Percentiles rank a stretch among this genome's conserved stretches.
phyloP scores from a whole-genome alignment of 2,797 vertebrate species.

The Mallotus villosus region DNA sequence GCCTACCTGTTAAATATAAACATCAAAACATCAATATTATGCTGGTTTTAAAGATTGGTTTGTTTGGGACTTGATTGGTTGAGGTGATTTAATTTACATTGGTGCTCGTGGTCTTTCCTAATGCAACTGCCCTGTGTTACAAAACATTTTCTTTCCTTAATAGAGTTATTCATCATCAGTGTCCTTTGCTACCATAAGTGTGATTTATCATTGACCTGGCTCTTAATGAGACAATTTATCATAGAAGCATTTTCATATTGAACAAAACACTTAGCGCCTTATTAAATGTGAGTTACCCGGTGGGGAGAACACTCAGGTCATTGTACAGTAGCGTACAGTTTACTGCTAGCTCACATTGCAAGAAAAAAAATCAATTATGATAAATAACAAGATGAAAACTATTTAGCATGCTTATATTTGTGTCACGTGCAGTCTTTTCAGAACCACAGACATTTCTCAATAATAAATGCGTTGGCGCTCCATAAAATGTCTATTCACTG shows the following conservation, averaged over 20 bases:
- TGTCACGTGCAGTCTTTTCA: not conserved
- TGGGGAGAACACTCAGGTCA: no score
- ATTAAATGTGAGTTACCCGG: conserved; percentile 2
- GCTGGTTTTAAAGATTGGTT: not conserved
- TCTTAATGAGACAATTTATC: conserved; percentile 19
- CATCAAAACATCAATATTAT: not conserved
- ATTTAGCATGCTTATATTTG: not conserved
- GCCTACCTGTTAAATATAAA: not conserved
- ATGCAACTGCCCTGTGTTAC: not conserved
- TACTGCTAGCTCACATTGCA: not conserved
- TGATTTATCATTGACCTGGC: not conserved
- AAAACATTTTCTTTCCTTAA: not conserved
- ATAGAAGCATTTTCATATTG: conserved; percentile 28
- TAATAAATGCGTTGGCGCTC: no score
- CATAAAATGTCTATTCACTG: not conserved
- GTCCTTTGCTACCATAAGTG: not conserved
- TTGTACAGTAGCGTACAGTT: no score
- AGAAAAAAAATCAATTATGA: not conserved
- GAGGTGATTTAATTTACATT: not conserved
- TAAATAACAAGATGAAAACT: not conserved
- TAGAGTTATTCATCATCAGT: conserved; percentile 9
- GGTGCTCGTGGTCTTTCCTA: not conserved
- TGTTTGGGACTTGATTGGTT: not conserved
- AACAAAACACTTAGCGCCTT: conserved; percentile 34
- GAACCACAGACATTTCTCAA: not conserved